Percentiles rank a stretch among this genome's conserved stretches.
These are phyloP conservation scores for Smutsia temminckii DNA, from an alignment of 2,797 vertebrate species.

Conservation along the genomic window DNA sequence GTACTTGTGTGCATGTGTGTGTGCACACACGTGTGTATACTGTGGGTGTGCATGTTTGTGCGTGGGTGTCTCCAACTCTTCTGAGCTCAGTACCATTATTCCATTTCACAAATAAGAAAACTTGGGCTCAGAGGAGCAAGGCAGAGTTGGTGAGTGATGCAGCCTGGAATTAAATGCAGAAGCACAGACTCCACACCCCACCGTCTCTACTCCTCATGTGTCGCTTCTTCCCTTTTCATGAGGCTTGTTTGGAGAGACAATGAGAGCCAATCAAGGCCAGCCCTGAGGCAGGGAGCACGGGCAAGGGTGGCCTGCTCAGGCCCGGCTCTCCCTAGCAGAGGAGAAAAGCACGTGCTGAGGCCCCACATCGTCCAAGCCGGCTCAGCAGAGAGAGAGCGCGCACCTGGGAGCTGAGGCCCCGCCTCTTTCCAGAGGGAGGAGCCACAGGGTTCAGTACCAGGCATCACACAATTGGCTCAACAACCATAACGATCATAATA, in stretches of 20 bases:
- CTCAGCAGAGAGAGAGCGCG: background rate
- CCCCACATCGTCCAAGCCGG: accelerated
- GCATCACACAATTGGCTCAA: accelerated
- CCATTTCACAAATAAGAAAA: background rate
- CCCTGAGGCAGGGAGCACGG: background rate
- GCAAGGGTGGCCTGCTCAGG: background rate
- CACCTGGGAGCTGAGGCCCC: background rate
- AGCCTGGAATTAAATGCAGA: background rate
- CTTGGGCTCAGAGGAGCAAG: background rate
- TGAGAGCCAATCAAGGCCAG: background rate
- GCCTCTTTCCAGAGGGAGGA: background rate
- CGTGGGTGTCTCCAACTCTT: background rate
- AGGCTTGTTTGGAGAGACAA: background rate
- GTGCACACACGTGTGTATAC: accelerated
- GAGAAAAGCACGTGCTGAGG: background rate
- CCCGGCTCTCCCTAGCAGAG: background rate
- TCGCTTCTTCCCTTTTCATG: background rate
- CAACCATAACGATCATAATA: accelerated
- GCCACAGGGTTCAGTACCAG: accelerated
- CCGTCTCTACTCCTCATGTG: accelerated
- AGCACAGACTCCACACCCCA: background rate
- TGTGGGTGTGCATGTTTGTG: background rate
- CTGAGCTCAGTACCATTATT: background rate
- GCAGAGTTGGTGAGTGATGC: background rate
- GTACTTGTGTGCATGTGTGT: accelerated